Percentiles rank a stretch among this genome's conserved stretches.
Evolutionary conservation across 2,797 vertebrate genomes (phyloP).

Genomic region (Hydrophis major): DNA sequence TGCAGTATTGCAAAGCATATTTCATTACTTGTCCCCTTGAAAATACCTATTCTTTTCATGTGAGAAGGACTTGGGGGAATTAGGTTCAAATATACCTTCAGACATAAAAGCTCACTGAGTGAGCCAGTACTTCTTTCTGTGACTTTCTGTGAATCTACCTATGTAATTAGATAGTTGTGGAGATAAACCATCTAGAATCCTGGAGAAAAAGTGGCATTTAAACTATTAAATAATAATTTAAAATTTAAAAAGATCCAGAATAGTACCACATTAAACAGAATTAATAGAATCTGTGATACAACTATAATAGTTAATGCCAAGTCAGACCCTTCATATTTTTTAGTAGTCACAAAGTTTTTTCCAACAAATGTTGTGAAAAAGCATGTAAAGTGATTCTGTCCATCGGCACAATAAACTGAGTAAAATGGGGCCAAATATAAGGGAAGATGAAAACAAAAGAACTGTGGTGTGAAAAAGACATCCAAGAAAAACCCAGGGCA

Average conservation of each 20-base stretch:
- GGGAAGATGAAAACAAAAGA: neutral
- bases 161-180: neutral
- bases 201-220: neutral
- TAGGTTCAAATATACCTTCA: neutral
- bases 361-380: neutral
- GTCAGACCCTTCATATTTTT: neutral
- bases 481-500: neutral
- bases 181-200: neutral
- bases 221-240: neutral
- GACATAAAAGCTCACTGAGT: neutral
- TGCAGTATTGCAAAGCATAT: neutral
- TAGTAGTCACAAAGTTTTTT: neutral
- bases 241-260: neutral
- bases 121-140: neutral
- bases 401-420: neutral
- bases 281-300: neutral
- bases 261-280: neutral
- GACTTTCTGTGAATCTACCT: neutral
- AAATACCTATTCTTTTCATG: neutral
- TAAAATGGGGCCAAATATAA: neutral
- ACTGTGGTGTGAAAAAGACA: neutral
- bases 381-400: neutral
- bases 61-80: neutral
- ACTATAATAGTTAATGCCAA: neutral
- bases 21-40: neutral